These are phyloP conservation scores for Tokudaia muenninki DNA, from an alignment of 2,797 vertebrate species.

Conservation along the genomic window DNA sequence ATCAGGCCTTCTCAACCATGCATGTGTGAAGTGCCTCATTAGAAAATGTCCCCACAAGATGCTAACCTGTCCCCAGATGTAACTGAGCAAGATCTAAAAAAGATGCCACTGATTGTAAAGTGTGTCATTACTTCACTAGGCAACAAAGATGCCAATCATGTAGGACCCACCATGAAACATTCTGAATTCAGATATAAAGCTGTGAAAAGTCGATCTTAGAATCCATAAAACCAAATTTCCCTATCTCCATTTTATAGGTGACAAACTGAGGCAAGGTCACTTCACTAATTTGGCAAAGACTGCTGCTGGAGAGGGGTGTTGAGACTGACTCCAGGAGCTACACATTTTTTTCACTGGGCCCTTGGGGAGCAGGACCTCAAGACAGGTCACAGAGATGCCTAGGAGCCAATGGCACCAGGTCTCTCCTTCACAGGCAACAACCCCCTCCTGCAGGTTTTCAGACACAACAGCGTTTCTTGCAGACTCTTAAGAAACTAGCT, in stretches of 20 bases:
- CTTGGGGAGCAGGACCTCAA: not conserved
- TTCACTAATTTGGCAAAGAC: not conserved
- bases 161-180: not conserved
- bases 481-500: not conserved
- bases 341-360: not conserved
- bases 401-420: not conserved
- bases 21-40: not conserved
- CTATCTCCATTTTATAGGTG: not conserved
- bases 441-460: not conserved
- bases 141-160: slow-evolving; percentile 1
- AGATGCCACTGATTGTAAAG: not conserved
- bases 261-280: slow-evolving; percentile 20
- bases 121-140: not conserved
- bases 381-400: not conserved
- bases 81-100: slow-evolving; percentile 49
- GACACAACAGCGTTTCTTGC: not conserved
- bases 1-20: not conserved
- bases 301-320: not conserved
- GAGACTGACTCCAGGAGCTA: not conserved
- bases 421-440: not conserved
- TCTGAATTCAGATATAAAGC: slow-evolving; percentile 53
- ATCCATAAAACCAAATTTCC: slow-evolving; percentile 22
- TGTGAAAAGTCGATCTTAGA: not conserved
- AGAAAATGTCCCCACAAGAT: not conserved
- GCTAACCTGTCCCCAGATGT: not conserved